A percentile compares a stretch with the other conserved stretches of the same genome.
Conservation (phyloP, 2,113 vertebrate species). For the Orycteropus afer region DNA sequence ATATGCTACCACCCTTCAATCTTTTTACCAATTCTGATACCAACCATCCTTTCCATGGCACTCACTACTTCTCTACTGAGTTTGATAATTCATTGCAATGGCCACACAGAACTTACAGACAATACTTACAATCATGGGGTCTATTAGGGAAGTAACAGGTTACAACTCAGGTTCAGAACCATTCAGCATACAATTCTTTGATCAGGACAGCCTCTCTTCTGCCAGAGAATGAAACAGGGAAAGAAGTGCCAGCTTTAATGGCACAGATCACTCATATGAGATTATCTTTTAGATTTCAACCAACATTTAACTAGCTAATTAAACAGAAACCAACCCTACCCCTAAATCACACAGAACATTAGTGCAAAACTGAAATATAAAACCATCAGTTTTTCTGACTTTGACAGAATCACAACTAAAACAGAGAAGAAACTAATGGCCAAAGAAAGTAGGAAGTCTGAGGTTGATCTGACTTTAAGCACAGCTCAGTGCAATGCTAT, state of each 20-base stretch:
- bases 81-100: no score
- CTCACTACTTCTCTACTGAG: no score
- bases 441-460: neutral
- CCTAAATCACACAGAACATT: neutral
- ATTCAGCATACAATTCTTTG: no score
- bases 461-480: no score
- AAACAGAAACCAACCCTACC: neutral
- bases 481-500: neutral
- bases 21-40: no score
- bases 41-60: no score
- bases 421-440: neutral
- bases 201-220: no score
- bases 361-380: neutral
- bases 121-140: no score
- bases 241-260: constrained; percentile 22
- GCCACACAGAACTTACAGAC: no score
- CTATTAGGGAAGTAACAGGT: no score
- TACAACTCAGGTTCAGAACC: no score
- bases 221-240: neutral
- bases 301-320: constrained; percentile 8
- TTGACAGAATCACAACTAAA: neutral
- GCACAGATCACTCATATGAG: neutral
- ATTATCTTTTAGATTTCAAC: neutral
- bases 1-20: no score
- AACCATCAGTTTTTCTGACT: neutral